These are phyloP conservation scores for Leptopilina drosophilae DNA, from an alignment of 2,888 invertebrate genomes.

Conservation along the genomic window DNA sequence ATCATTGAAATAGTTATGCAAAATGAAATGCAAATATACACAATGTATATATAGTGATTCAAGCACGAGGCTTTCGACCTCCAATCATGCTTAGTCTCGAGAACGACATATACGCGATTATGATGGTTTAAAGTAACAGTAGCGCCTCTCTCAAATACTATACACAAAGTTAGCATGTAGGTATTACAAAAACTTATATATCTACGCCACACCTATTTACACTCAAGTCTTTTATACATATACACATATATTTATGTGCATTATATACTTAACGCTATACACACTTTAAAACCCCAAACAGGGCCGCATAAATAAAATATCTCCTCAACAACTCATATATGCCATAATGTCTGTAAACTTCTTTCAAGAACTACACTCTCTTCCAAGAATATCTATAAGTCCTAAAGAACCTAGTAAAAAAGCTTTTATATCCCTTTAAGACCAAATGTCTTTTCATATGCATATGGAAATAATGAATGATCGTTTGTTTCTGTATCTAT, in stretches of 20 bases:
- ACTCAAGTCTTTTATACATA: background rate
- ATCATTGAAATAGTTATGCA: constrained; percentile 13
- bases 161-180: background rate
- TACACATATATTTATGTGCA: background rate
- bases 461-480: too few species aligned
- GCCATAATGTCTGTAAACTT: constrained; percentile 12
- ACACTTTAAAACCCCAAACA: background rate
- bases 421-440: background rate
- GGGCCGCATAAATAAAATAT: constrained; percentile 17
- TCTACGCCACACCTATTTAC: constrained; percentile 25
- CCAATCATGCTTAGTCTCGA: constrained; percentile 5
- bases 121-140: constrained; percentile 14
- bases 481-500: too few species aligned
- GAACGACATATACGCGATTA: background rate
- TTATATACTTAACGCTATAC: background rate
- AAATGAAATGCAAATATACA: constrained; percentile 14
- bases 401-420: constrained; percentile 2
- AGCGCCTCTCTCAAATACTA: constrained; percentile 26
- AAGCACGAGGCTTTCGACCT: constrained; percentile 7
- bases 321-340: background rate
- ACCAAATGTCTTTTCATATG: background rate
- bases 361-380: background rate
- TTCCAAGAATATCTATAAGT: background rate
- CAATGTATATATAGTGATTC: constrained; percentile 1
- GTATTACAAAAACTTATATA: constrained; percentile 1